Conservation (phyloP, 2,888 invertebrate species). For the Tricholauxania praeusta region DNA sequence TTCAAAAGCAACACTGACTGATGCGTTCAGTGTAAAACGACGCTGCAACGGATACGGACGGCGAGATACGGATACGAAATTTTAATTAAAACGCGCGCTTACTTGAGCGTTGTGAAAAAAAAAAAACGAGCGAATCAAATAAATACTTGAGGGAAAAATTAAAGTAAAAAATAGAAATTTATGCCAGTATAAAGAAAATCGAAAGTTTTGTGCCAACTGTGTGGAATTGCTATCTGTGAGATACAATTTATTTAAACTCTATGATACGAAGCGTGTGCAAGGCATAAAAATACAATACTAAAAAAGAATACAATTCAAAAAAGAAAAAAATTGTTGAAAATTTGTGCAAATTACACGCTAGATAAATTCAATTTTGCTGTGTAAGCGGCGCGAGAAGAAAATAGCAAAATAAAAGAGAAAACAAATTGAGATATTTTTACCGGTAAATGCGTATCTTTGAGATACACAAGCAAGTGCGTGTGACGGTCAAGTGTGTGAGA, state of each 20-base stretch:
- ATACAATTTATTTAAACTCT: conserved; percentile 23
- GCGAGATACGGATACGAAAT: conserved; percentile 33
- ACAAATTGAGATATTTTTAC: background rate
- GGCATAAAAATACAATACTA: conserved; percentile 3
- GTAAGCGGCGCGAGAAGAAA: no score
- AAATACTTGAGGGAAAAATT: conserved; percentile 23
- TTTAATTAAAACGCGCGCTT: background rate
- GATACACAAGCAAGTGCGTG: conserved; percentile 6
- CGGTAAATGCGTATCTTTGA: conserved; percentile 5
- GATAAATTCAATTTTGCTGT: background rate
- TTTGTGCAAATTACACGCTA: background rate
- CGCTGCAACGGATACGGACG: conserved; percentile 55
- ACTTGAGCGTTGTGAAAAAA: conserved; percentile 25
- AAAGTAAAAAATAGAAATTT: conserved; percentile 24
- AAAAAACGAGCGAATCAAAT: background rate
- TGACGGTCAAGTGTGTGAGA: conserved; percentile 30
- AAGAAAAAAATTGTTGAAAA: no score
- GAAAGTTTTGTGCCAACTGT: conserved; percentile 16
- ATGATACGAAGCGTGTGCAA: conserved; percentile 17
- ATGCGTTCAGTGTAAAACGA: conserved; percentile 53
- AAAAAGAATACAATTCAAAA: background rate
- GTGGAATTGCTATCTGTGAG: conserved; percentile 12
- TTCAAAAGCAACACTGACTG: background rate
- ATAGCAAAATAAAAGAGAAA: no score
- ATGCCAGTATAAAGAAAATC: background rate